Evolutionary conservation across 2,113 vertebrate genomes (phyloP), one percentile per base, ranked within the genome.

Genomic region (Arothron firmamentum): DNA sequence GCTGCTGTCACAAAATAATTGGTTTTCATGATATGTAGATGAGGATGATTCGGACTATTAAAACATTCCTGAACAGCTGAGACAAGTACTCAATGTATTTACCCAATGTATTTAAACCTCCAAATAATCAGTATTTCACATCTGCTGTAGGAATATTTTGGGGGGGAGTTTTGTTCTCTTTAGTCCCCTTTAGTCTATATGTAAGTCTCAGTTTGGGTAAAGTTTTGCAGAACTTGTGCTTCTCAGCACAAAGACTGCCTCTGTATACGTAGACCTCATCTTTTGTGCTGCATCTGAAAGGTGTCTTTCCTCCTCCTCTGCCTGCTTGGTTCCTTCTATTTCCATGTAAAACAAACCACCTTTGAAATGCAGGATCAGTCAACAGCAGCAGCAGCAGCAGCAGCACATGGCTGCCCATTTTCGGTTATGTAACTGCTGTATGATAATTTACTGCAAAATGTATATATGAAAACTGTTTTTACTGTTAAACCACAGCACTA

Each of bases 311-410:
- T 56, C 6, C 16, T 60, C 54, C 62, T 45, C 66, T 62, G 52
- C 18, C 23, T 62, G 38, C 10, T 19, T 7, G 15, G 19, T 50
- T 74, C 62, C 23, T 17, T 8, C 65, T 28, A 56, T 66, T 77
- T 56, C 23, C 17, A 34, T 52, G 18, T 53, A 52, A 65, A 53
- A 58, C 69, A 63, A 61, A 14, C 2, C 23, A 56, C 55, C 53
- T 14, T 9, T 19, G 38, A 70, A 38, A 67, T n/a, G 53, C 20
- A 1, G 47, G 51, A 58, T 77, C 41, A 60, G 46, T 79, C 57
- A 42, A 23, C 25, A 38, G 47, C 41, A 23, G 53, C 28, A 31
- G 47, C 41, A 23, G 53, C 28, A 31, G 28, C 28, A 38, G 67
- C 54, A 46, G 18, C 34, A 38, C n/a, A 13, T 47, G 47, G 18